A percentile compares a stretch with the other conserved stretches of the same genome.
Conservation (phyloP, 2,797 vertebrate genomes). For the Acanthurus tractus region DNA sequence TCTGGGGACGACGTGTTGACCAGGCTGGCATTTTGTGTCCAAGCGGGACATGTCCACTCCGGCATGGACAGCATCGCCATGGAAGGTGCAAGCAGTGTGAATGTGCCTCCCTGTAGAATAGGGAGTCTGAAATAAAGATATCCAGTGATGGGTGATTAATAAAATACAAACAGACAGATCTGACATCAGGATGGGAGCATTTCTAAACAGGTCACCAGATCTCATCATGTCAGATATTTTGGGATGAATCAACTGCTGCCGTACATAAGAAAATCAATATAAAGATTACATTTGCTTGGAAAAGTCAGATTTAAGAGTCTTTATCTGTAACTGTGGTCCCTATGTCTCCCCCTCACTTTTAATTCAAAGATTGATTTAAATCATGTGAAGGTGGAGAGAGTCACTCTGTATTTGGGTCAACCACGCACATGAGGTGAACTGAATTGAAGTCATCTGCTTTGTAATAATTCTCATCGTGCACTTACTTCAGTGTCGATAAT, state of each 20-base stretch:
- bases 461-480: slow-evolving; percentile 17
- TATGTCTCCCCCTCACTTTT: neutral
- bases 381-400: slow-evolving; percentile 58
- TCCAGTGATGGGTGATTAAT: neutral
- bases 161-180: neutral
- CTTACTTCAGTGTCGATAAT: neutral
- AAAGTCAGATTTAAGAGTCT: neutral
- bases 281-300: neutral
- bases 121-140: slow-evolving; percentile 87
- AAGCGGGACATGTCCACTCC: slow-evolving; percentile 92
- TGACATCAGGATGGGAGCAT: neutral
- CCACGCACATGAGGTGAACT: slow-evolving; percentile 33
- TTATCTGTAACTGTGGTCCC: neutral
- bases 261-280: neutral
- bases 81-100: slow-evolving; percentile 91
- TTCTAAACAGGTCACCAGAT: neutral
- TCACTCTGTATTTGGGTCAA: slow-evolving; percentile 31
- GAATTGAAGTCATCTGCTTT: slow-evolving; percentile 39
- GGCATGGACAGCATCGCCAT: slow-evolving; percentile 95
- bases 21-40: slow-evolving; percentile 91
- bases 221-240: neutral
- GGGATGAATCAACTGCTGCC: neutral
- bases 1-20: slow-evolving; percentile 90
- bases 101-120: slow-evolving; percentile 96
- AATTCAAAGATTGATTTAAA: slow-evolving; percentile 46